Percentiles rank a stretch among this genome's conserved stretches.
phyloP scores from a whole-genome alignment of 1,140 invertebrate species.

The Drosophila lowei region DNA sequence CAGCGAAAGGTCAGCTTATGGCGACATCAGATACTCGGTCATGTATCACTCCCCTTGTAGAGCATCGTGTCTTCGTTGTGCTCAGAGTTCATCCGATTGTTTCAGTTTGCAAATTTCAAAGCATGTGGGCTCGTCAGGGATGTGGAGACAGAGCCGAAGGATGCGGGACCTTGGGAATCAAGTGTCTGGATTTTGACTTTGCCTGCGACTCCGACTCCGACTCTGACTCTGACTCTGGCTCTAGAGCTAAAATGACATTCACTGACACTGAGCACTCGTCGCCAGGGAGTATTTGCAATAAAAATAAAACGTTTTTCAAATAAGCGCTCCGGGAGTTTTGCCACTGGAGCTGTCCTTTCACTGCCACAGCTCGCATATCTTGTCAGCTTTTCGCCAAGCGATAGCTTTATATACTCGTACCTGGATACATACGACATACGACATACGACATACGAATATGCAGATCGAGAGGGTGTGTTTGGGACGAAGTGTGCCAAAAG shows the following conservation, averaged over 20 bases:
- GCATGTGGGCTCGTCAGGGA: conserved; percentile 10
- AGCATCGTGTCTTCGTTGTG: background rate
- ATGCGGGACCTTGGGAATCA: conserved; percentile 24
- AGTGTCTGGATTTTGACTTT: conserved; percentile 21
- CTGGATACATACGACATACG: background rate
- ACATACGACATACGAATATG: background rate
- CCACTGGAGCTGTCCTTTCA: conserved; percentile 29
- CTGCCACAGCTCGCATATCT: conserved; percentile 37
- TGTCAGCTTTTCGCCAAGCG: background rate
- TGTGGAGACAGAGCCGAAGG: background rate
- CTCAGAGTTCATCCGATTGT: background rate
- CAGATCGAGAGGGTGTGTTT: conserved; percentile 7
- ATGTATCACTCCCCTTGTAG: background rate
- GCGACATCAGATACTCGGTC: too few relatives aligned
- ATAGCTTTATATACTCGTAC: background rate
- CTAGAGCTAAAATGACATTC: conserved; percentile 70
- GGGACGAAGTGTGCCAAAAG: conserved; percentile 27
- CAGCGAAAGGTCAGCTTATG: too few relatives aligned
- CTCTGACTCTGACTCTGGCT: background rate
- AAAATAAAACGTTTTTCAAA: conserved; percentile 81
- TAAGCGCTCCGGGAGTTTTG: conserved; percentile 64
- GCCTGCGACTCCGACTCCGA: conserved; percentile 12
- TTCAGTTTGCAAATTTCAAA: background rate
- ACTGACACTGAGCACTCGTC: conserved; percentile 79
- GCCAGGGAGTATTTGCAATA: conserved; percentile 69